These are phyloP conservation scores for Lynx canadensis DNA, from an alignment of 2,113 vertebrate genomes.

Conservation along the genomic window DNA sequence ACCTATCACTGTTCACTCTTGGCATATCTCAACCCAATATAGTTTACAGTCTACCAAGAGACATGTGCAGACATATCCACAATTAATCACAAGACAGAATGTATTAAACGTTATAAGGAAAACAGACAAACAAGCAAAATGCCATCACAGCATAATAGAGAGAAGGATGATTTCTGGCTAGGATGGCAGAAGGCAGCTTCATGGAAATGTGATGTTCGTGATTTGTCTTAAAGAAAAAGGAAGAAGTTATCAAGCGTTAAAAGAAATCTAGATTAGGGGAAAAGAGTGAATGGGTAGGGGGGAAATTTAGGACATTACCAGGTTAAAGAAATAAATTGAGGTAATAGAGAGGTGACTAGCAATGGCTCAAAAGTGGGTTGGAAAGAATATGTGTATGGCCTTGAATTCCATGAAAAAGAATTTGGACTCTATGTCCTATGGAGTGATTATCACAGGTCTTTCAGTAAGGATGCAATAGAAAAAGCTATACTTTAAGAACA, in stretches of 20 bases:
- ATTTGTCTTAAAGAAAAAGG: background rate
- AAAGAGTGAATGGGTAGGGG: background rate
- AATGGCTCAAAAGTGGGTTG: slow-evolving; percentile 51
- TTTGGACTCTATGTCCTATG: background rate
- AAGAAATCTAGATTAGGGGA: background rate
- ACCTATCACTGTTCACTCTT: background rate
- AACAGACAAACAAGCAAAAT: background rate
- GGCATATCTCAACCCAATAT: background rate
- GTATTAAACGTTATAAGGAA: background rate
- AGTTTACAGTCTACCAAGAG: background rate
- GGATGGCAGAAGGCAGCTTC: background rate
- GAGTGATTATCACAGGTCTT: background rate
- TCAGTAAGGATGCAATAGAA: background rate
- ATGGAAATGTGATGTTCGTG: background rate
- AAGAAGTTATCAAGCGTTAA: background rate
- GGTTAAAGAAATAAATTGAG: slow-evolving; percentile 14
- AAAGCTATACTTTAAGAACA: slow-evolving; percentile 1
- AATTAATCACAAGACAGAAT: slow-evolving; percentile 15
- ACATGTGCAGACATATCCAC: background rate
- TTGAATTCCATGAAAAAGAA: slow-evolving; percentile 26
- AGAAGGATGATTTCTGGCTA: background rate
- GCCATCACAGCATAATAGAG: background rate
- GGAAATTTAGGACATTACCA: background rate
- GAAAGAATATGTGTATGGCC: slow-evolving; percentile 9
- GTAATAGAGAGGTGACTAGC: background rate